Evolutionary conservation across 2,797 vertebrate genomes (phyloP).

Genomic region (Coregonus sp.): DNA sequence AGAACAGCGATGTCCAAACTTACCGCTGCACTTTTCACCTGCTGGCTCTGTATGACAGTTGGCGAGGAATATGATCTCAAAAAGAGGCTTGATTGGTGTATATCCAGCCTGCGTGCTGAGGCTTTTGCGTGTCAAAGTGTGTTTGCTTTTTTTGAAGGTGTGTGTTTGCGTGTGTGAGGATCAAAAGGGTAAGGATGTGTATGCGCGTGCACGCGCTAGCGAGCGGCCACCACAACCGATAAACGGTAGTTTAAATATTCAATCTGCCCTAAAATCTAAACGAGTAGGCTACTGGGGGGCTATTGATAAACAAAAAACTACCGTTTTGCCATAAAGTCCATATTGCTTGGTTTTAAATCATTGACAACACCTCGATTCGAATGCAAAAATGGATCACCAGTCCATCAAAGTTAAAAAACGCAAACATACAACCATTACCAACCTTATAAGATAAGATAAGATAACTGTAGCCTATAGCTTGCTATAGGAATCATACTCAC

Average conservation of each 20-base stretch:
- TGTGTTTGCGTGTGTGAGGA: constrained; percentile 16
- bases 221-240: not conserved
- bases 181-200: not conserved
- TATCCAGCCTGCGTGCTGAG: constrained; percentile 8
- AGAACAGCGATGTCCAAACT: constrained; percentile 19
- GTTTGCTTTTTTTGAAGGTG: constrained; percentile 13
- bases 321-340: constrained; percentile 17
- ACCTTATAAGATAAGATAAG: constrained; percentile 1
- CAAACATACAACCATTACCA: constrained; percentile 28
- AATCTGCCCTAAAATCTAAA: not conserved
- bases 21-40: constrained; percentile 27
- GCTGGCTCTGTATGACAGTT: constrained; percentile 4
- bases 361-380: constrained; percentile 31
- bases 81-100: constrained; percentile 12
- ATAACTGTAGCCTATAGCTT: not conserved
- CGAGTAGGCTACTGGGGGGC: not conserved
- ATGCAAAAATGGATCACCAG: constrained; percentile 16
- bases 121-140: constrained; percentile 8
- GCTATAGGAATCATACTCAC: constrained; percentile 44
- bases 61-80: constrained; percentile 8
- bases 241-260: not conserved
- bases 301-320: not conserved
- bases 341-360: constrained; percentile 27
- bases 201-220: constrained; percentile 28
- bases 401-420: constrained; percentile 16